phyloP scores from a whole-genome alignment of 2,888 invertebrate genomes.

The Oscheius sp. region DNA sequence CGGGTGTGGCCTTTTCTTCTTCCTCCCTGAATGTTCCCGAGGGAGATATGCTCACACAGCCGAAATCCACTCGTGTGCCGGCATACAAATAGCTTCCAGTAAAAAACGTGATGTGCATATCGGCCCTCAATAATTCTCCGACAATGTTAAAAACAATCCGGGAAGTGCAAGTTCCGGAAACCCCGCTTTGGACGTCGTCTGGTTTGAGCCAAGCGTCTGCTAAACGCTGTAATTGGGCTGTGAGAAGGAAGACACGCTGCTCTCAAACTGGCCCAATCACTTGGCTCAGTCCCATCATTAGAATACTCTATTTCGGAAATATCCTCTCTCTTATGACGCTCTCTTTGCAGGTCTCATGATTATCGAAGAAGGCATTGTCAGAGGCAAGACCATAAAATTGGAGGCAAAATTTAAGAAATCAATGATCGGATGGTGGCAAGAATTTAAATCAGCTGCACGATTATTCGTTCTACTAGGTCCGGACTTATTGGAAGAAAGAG shows the following conservation, averaged over 20 bases:
- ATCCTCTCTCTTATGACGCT: not conserved
- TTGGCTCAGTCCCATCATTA: constrained; percentile 29
- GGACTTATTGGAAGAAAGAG: constrained; percentile 60
- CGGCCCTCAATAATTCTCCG: not conserved
- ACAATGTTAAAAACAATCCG: not conserved
- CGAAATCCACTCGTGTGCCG: constrained; percentile 18
- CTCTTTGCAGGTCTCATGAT: constrained; percentile 60
- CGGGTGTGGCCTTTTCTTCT: constrained; percentile 10
- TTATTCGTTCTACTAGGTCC: constrained; percentile 53
- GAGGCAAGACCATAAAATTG: constrained; percentile 51
- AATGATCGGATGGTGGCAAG: constrained; percentile 48
- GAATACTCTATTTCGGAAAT: constrained; percentile 22
- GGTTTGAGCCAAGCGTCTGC: constrained; percentile 20
- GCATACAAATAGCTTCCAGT: constrained; percentile 20
- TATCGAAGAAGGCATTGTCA: constrained; percentile 68
- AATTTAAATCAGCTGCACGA: constrained; percentile 50
- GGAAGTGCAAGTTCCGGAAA: not conserved
- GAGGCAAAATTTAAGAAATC: constrained; percentile 59
- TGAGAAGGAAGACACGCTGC: constrained; percentile 35
- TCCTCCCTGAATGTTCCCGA: constrained; percentile 25
- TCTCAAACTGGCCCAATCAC: constrained; percentile 35
- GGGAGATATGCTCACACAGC: constrained; percentile 21
- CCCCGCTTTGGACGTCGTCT: constrained; percentile 1
- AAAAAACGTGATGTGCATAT: not conserved
- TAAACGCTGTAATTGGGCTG: constrained; percentile 33